Evolutionary conservation across 2,797 vertebrate genomes (phyloP), one percentile per base, ranked within the genome.

Genomic region (Silurus lanzhouensis): DNA sequence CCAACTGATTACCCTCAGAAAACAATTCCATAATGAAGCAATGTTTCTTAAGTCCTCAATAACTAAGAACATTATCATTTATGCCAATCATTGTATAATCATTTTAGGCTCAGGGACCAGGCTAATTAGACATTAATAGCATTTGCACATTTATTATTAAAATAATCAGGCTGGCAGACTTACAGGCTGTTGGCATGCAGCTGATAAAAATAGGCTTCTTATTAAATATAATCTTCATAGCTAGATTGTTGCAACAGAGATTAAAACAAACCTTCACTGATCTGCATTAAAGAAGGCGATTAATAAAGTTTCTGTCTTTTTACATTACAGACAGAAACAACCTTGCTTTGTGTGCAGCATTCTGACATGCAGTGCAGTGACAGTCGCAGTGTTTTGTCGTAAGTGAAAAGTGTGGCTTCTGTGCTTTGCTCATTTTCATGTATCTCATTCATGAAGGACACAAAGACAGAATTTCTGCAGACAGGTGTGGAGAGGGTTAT

Each of bases 61-160:
- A 92, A 92, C 92, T 92, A 84, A 87, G 72, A 58, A 82, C 83
- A 90, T 90, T 91, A 89, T 90, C 68, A 88, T 85, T 82, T 46
- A 82, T 79, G 79, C 80, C 89, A 90, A 88, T 87, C 84, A 85
- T 89, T 75, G 88, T 84, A 84, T 52, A 85, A 81, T 79, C 86
- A 90, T 90, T 4, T 90, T 88, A 63, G 85, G 90, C 91, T 94
- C 92, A 92, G 81, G 60, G 89, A 64, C 86, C 87, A 88, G 89
- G 90, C 92, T 92, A 93, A 94, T 92, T 91, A 91, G 89, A 93
- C 87, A 68, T 91, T 90, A 92, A 90, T 68, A 90, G 79, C 86
- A 91, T 78, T 92, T 86, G 75, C 58, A 77, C 87, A 88, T 70
- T 70, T 70, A 12, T 79, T 63, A 38, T 82, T 61, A 70, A 81